Percentiles rank a stretch among this genome's conserved stretches.
These are phyloP conservation scores for Esox masquinongy DNA, from an alignment of 2,797 vertebrate species.

Conservation along the genomic window DNA sequence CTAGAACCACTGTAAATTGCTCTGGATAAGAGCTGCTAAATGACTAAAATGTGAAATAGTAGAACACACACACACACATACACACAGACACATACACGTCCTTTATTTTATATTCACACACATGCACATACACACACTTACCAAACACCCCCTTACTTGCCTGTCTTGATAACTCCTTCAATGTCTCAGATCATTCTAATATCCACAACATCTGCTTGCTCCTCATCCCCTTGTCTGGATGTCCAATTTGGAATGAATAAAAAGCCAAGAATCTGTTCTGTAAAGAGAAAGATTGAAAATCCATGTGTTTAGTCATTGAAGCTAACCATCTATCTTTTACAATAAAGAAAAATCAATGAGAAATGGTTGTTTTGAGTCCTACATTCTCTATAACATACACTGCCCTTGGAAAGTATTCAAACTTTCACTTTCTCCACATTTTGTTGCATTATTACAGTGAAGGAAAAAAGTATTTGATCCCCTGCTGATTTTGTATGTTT, in stretches of 20 bases:
- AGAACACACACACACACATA: no score
- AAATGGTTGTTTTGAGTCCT: neutral
- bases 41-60: no score
- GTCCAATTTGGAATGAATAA: conserved; percentile 18
- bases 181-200: conserved; percentile 38
- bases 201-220: conserved; percentile 47
- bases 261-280: conserved; percentile 51
- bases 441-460: no score
- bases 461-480: no score
- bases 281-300: conserved; percentile 48
- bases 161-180: conserved; percentile 30
- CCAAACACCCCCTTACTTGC: conserved; percentile 30
- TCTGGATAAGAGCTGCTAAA: neutral
- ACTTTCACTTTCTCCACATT: no score
- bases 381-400: no score
- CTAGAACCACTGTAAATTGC: neutral
- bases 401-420: no score
- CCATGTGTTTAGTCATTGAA: conserved; percentile 38
- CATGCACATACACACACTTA: neutral
- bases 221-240: conserved; percentile 32
- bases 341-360: neutral
- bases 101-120: conserved; percentile 11
- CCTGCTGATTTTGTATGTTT: no score
- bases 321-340: neutral
- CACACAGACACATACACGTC: no score